Percentiles rank a stretch among this genome's conserved stretches.
Evolutionary conservation across 2,888 invertebrate species (phyloP).

Genomic region (Opisthograptis luteolata): DNA sequence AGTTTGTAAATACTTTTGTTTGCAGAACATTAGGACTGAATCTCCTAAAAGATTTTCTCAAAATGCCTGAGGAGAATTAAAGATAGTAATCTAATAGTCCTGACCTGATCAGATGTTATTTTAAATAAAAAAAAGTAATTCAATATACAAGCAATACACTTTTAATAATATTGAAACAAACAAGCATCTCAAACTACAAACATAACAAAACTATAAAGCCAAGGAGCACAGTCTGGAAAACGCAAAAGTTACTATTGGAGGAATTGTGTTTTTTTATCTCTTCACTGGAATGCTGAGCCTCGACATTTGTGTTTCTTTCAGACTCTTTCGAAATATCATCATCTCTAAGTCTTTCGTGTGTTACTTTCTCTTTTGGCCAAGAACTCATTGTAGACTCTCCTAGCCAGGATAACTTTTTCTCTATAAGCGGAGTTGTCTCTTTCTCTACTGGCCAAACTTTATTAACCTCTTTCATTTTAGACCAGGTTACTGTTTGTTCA

Average conservation of each 20-base stretch:
- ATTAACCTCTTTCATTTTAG: neutral
- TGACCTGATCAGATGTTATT: no score
- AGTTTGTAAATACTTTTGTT: neutral
- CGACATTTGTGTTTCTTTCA: constrained; percentile 38
- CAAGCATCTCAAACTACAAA: constrained; percentile 33
- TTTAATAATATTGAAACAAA: constrained; percentile 17
- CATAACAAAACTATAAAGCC: constrained; percentile 44
- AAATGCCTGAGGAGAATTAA: no score
- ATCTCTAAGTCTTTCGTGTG: constrained; percentile 33
- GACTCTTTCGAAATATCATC: constrained; percentile 35
- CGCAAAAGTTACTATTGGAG: constrained; percentile 36
- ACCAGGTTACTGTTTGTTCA: neutral
- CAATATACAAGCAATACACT: constrained; percentile 40
- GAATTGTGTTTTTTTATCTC: constrained; percentile 28
- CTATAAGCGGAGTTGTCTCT: neutral
- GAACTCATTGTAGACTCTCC: constrained; percentile 5
- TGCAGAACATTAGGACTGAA: no score
- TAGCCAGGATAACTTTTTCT: neutral
- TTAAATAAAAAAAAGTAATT: constrained; percentile 22
- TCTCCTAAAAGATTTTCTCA: no score
- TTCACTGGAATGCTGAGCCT: constrained; percentile 42
- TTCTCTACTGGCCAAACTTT: constrained; percentile 2
- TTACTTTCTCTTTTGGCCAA: constrained; percentile 48
- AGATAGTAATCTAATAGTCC: no score
- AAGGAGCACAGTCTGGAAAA: constrained; percentile 42